Evolutionary conservation across 1,140 invertebrate species (phyloP).

Genomic region (Meloidogyne floridensis): DNA sequence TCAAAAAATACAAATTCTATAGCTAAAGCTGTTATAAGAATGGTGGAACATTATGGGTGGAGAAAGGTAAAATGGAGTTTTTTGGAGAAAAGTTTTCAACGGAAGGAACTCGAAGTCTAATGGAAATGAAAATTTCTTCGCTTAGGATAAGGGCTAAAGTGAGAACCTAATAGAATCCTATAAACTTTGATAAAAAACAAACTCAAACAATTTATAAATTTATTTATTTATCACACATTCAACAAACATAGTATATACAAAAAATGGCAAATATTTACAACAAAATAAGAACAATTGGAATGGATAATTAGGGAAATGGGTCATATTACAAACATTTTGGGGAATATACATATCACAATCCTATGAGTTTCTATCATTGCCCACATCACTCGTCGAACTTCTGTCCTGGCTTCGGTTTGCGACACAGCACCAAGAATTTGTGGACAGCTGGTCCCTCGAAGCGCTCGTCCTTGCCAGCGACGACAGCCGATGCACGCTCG

Average conservation of each 20-base stretch:
- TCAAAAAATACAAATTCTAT: slow-evolving; percentile 63
- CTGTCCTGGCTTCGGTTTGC: slow-evolving; percentile 38
- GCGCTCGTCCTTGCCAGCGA: slow-evolving; percentile 41
- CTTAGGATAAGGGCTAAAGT: too few species aligned
- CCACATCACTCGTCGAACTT: slow-evolving; percentile 29
- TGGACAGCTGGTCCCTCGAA: slow-evolving; percentile 38
- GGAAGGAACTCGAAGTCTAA: too few species aligned
- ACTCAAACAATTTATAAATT: too few species aligned
- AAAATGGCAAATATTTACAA: not conserved
- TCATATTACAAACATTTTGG: too few species aligned
- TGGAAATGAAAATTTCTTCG: too few species aligned
- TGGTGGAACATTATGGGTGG: slow-evolving; percentile 60
- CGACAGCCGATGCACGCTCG: slow-evolving; percentile 35
- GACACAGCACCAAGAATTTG: slow-evolving; percentile 45
- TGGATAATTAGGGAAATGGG: not conserved
- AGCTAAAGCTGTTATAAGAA: slow-evolving; percentile 49
- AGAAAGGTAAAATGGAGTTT: slow-evolving; percentile 36
- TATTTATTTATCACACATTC: too few species aligned
- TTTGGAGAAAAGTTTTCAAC: too few species aligned
- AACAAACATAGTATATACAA: not conserved
- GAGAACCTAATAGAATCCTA: too few species aligned
- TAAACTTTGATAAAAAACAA: too few species aligned
- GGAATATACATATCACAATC: not conserved
- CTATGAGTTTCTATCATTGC: not conserved
- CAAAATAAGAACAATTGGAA: too few species aligned